phyloP scores from a whole-genome alignment of 2,888 invertebrate genomes.

The Pterostichus niger region DNA sequence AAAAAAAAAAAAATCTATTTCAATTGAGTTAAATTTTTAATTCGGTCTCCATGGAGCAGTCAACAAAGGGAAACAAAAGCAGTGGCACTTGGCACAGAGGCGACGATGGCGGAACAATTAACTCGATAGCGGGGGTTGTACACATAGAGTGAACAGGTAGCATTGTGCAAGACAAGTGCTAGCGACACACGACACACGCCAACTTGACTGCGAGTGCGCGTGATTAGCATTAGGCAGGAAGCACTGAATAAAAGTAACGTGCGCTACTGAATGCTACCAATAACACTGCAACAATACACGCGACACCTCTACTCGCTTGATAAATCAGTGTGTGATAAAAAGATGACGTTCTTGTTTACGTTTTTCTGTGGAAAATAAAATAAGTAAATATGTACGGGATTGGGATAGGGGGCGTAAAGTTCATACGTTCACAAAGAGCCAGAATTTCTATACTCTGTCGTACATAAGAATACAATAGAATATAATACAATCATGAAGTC shows the following conservation, averaged over 20 bases:
- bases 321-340: no score
- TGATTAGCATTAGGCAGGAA: slow-evolving; percentile 6
- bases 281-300: slow-evolving; percentile 18
- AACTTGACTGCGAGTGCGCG: neutral
- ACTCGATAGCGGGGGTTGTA: slow-evolving; percentile 9
- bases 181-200: slow-evolving; percentile 38
- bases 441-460: no score
- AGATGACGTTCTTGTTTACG: no score
- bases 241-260: slow-evolving; percentile 51
- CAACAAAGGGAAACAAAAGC: slow-evolving; percentile 27
- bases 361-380: neutral
- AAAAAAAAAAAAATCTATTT: no score
- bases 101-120: slow-evolving; percentile 33
- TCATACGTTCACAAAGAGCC: no score
- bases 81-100: slow-evolving; percentile 6
- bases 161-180: slow-evolving; percentile 35
- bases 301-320: neutral
- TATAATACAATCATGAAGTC: no score
- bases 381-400: neutral
- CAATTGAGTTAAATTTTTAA: neutral
- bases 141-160: slow-evolving; percentile 13
- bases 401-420: no score
- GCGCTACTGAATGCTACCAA: slow-evolving; percentile 18
- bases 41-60: neutral
- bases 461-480: no score